phyloP scores from a whole-genome alignment of 2,888 invertebrate genomes.

The Tryphoninae sp. region DNA sequence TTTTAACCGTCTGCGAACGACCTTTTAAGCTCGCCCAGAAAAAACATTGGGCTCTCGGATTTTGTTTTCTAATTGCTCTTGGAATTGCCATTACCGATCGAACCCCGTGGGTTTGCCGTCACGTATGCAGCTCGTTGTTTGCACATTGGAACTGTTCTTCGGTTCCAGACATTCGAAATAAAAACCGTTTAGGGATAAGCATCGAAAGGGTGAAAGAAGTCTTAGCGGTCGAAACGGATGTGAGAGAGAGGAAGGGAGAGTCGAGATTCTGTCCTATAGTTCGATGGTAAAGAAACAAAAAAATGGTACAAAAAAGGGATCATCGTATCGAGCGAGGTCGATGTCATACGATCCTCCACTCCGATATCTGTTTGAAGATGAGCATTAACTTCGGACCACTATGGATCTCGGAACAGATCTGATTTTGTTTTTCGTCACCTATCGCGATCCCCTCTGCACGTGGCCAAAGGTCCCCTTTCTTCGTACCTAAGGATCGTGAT shows the following conservation, averaged over 20 bases:
- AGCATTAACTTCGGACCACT: conserved; percentile 15
- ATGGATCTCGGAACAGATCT: conserved; percentile 6
- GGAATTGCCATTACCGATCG: conserved; percentile 68
- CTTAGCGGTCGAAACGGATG: conserved; percentile 24
- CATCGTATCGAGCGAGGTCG: conserved; percentile 4
- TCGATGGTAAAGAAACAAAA: conserved; percentile 23
- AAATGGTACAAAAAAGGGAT: conserved; percentile 33
- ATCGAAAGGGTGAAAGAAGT: conserved; percentile 14
- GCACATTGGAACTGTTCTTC: conserved; percentile 7
- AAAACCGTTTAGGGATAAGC: conserved; percentile 25
- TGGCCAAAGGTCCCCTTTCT: conserved; percentile 48
- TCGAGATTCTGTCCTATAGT: conserved; percentile 2
- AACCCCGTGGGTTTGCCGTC: conserved; percentile 36
- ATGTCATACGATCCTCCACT: conserved; percentile 24
- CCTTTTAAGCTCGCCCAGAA: conserved; percentile 63
- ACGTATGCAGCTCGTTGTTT: conserved; percentile 44
- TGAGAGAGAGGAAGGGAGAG: background rate
- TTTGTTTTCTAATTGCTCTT: conserved; percentile 74
- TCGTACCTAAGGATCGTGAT: conserved; percentile 34
- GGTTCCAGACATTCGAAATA: background rate
- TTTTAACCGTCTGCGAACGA: conserved; percentile 62
- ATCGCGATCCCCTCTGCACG: conserved; percentile 54
- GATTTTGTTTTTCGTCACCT: conserved; percentile 41
- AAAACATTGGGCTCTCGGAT: conserved; percentile 53
- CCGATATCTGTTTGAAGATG: background rate